Evolutionary conservation across 1,140 invertebrate species (phyloP), one percentile per base, ranked within the genome.

Genomic region (Triops longicaudatus): DNA sequence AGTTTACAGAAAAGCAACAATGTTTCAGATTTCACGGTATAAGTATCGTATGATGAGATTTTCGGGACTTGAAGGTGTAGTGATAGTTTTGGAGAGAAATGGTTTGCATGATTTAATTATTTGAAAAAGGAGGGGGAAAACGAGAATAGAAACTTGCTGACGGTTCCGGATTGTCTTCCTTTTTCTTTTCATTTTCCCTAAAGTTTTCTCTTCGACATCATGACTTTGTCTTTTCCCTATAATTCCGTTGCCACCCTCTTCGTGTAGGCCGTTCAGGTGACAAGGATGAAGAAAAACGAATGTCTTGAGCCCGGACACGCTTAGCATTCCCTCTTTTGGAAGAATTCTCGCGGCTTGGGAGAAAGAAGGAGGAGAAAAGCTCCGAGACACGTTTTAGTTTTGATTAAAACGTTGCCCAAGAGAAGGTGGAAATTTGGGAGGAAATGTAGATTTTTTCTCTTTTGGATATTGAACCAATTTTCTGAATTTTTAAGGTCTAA

Each of bases 121-220:
- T 63, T 17, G 50, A 22, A 63, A 1, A 22, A 63, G 50, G n/a
- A 63, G 50, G n/a, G 50, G 14, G 44, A n/a, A 17, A 63, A 63
- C 50, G 50, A 63, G 22, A 63, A 63, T 63, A 63, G 50, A 63
- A 37, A 63, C 50, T n/a, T 22, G 50, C 50, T 63, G 50, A 63
- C 50, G 50, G 22, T 63, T 63, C 50, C 14, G 17, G 50, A 63
- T 63, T 63, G 10, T 63, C n/a, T 63, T 17, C 17, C 22, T 22
- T 63, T 22, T 6, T 63, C 43, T 44, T 17, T 17, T 17, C 17
- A 44, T 17, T 7, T 11, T 44, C n/a, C 31, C 31, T 37, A 7
- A 7, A 37, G 2, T 37, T 37, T 37, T 37, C 31, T 37, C 31
- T 37, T 37, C 31, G 31, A 37, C 31, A 37, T 37, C 31, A 37